Conservation (phyloP, 2,113 vertebrate species). For the Geococcyx californianus region DNA sequence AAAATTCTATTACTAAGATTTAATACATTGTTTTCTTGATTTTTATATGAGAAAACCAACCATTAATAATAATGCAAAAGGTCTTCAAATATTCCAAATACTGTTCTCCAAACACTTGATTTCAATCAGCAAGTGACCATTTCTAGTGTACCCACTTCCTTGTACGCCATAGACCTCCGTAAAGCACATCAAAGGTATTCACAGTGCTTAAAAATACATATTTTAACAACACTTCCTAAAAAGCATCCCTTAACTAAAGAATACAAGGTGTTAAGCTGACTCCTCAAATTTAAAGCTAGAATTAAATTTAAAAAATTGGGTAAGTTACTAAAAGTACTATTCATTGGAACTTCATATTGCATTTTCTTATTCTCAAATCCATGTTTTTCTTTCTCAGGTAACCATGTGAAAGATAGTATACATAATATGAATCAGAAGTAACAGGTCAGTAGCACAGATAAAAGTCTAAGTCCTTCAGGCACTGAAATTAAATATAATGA, state of each 20-base stretch:
- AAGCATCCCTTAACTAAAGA: background rate
- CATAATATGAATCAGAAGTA: too few relatives aligned
- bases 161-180: background rate
- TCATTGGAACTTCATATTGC: background rate
- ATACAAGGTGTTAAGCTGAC: background rate
- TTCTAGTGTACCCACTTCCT: background rate
- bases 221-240: background rate
- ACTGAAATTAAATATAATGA: background rate
- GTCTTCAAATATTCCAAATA: too few relatives aligned
- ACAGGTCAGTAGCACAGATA: background rate
- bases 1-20: background rate
- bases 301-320: background rate
- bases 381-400: background rate
- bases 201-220: background rate
- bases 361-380: background rate
- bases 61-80: background rate
- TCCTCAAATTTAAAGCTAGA: background rate
- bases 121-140: background rate
- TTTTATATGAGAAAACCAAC: background rate
- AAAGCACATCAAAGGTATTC: background rate
- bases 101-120: background rate
- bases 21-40: background rate
- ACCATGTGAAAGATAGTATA: too few relatives aligned
- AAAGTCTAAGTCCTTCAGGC: background rate
- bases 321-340: background rate